Base-by-base conservation (phyloP, 2,797 vertebrate species). In the Florisuga fusca region DNA sequence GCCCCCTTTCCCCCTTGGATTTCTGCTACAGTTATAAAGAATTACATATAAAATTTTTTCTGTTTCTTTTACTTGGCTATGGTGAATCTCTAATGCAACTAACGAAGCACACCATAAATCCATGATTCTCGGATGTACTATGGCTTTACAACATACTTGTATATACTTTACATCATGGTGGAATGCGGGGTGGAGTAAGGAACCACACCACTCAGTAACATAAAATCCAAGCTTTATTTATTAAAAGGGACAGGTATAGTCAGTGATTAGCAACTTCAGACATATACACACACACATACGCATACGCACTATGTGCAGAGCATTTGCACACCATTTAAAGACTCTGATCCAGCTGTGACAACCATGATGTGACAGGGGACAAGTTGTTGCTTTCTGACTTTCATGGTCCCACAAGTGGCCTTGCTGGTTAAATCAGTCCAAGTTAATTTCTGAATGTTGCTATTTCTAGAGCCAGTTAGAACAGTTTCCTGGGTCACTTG, bases 1-100 rank as follows among this genome's bases (percentile, higher is more conserved):
- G 51, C 0, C 11, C 1, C 23, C 19, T 14, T 67, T 75, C 20
- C 10, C 4, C 34, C 13, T n/a, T 15, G 2, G 0, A 25, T 64
- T 88, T 92, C 29, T 83, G n/a, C 21, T 59, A 48, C 20, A 82
- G 45, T 53, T 54, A 4, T 17, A 72, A 36, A 8, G 4, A 79
- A 18, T 34, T 68, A 25, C 14, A 10, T 23, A 34, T 9, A 51
- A 51, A 64, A 54, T 43, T 41, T 0, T 50, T 73, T 41, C 29
- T 38, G 2, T 41, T 55, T 73, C 6, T 87, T 82, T 79, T 58
- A 69, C 9, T 48, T 67, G 8, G 11, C 2, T 46, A 4, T 16
- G 2, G 8, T 66, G 25, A 74, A 85, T 20, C 8, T 51, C 51
- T 54, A 38, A 55, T 43, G 1, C 3, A 22, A 12, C 46, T 59